Evolutionary conservation across 2,113 vertebrate genomes (phyloP).

Genomic region (Pongo pygmaeus): DNA sequence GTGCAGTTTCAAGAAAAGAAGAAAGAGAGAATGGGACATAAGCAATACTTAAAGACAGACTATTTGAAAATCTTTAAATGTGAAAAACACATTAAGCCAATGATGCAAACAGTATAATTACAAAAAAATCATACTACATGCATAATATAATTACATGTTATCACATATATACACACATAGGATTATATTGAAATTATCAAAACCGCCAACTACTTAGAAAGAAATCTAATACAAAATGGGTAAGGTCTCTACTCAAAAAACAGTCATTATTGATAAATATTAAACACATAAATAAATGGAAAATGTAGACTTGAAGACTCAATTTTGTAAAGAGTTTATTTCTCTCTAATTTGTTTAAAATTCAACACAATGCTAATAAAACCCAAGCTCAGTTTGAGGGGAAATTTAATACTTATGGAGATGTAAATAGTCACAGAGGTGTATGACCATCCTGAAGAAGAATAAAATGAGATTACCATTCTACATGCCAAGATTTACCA

Average conservation of each 20-base stretch:
- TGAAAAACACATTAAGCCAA: not conserved
- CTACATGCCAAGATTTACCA: not conserved
- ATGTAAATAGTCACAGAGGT: not conserved
- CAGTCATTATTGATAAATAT: not conserved
- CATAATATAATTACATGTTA: not conserved
- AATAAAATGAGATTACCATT: not conserved
- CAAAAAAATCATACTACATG: not conserved
- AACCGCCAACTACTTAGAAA: not conserved
- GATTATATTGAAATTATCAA: not conserved
- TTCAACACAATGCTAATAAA: not conserved
- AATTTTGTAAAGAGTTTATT: not conserved
- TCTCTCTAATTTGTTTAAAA: not conserved
- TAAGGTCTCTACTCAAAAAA: not conserved
- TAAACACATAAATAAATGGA: not conserved
- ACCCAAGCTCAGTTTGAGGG: not conserved
- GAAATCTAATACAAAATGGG: not conserved
- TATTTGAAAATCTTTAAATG: not conserved
- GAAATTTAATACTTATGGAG: not conserved
- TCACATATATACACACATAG: not conserved
- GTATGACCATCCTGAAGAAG: not conserved
- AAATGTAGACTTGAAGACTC: not conserved
- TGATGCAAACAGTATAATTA: not conserved
- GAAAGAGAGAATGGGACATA: not conserved
- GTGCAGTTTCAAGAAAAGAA: not conserved
- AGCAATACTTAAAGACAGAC: not conserved